Evolutionary conservation across 2,113 vertebrate genomes (phyloP), one percentile per base, ranked within the genome.

Genomic region (Chunga burmeisteri): DNA sequence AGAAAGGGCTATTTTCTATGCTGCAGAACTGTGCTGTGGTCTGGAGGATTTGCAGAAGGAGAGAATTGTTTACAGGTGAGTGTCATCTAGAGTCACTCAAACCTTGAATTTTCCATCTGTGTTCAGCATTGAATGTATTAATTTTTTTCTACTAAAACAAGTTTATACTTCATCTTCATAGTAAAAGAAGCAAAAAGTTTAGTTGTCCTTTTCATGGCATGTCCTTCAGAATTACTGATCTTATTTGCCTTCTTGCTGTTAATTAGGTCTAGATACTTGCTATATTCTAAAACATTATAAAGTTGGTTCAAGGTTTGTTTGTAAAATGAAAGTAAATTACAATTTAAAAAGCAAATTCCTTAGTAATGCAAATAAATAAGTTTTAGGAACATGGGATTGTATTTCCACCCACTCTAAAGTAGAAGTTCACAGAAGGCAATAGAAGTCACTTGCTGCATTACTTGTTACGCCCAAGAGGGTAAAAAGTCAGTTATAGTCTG

Each of bases 21-120:
- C 99, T 78, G 99, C 99, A 30, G 99, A 99, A 94, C 98, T 99
- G 94, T 99, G 98, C 97, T 99, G 99, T 66, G 99, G 99, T 92
- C 95, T 99, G 91, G 98, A 99, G 94, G 99, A 99, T 92, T 98
- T 99, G 71, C 99, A 99, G 96, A 98, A 96, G 56, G 98, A 99
- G 95, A 98, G 99, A 96, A 99, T 99, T 91, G 99, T 98, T 90
- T 99, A 99, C 98, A 99, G 99, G 99, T 99, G 55, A 90, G 97
- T 38, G 15, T 74, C 26, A 52, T 27, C 15, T 52, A 12, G n/a
- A 34, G 8, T 38, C 61, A 49, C 59, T 67, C 1, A 0, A 44
- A 16, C 56, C 34, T 82, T 55, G 20, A 32, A 73, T 47, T 63
- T 65, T 82, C 36, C 17, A 22, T 1, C 0, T 58, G 46, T 67